These are phyloP conservation scores for Pampus argenteus DNA, from an alignment of 2,797 vertebrate species.

Conservation along the genomic window DNA sequence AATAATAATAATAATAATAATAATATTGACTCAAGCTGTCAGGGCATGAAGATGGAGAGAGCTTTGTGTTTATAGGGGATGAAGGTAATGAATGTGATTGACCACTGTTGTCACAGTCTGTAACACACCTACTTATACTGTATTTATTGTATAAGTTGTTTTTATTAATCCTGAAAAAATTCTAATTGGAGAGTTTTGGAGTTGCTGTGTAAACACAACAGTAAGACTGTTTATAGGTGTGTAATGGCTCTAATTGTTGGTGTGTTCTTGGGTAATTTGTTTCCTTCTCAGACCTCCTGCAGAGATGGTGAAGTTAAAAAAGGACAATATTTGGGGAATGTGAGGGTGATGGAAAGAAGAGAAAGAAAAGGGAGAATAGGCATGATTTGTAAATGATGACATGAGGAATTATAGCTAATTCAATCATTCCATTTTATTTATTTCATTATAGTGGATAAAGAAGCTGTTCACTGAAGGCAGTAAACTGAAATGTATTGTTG, in stretches of 20 bases:
- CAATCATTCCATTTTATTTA: slow-evolving; percentile 38
- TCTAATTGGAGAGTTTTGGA: slow-evolving; percentile 1
- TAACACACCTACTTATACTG: background rate
- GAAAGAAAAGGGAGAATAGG: background rate
- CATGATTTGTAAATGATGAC: background rate
- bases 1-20: no score
- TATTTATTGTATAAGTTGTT: background rate
- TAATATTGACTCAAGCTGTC: no score
- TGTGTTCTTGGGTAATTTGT: no score
- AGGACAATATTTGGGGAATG: background rate
- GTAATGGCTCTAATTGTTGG: no score
- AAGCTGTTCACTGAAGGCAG: slow-evolving; percentile 5
- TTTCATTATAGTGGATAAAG: slow-evolving; percentile 24
- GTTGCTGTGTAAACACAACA: slow-evolving; percentile 3
- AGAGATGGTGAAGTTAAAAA: background rate
- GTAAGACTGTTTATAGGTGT: background rate
- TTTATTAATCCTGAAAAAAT: background rate
- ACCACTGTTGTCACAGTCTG: background rate
- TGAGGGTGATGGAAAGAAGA: background rate
- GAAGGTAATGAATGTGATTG: slow-evolving; percentile 2
- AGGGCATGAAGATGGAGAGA: background rate
- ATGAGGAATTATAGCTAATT: background rate
- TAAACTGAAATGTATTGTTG: slow-evolving; percentile 6
- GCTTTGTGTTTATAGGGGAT: background rate
- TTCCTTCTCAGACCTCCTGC: background rate